Base-by-base conservation (phyloP, 1,140 invertebrate species). In the Aphaenogaster floridana region DNA sequence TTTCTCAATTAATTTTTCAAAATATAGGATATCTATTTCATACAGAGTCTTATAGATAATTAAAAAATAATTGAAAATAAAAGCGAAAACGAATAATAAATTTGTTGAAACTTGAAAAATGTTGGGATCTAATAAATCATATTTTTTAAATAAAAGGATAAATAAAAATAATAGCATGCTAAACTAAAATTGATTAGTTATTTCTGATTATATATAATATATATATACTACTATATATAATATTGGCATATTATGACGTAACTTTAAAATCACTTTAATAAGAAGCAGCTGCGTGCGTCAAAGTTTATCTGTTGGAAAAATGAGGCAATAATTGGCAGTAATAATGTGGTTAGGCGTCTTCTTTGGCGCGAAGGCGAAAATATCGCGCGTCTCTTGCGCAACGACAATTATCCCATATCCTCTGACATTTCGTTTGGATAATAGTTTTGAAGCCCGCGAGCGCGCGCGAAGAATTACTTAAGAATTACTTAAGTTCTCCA, bases 391-490 rank as follows among this genome's bases (percentile, higher is more conserved):
- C 74, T 84, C 74, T 90, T 88, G 66, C 77, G 71, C 45, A 76
- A 90, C 54, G 28, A 74, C 83, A 77, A 86, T 90, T 90, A 86
- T 86, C 69, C 39, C 66, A 74, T 81, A 72, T 90, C 81, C 81
- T 89, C 87, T 88, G 89, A 90, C 89, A 90, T 90, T 90, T 90
- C 87, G 72, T 88, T 86, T 69, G 34, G 76, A 88, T 88, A 88
- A 90, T 90, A 66, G 87, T 84, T 64, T 66, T 42, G 61, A 64
- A 74, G 42, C 74, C 48, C 59, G 81, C 71, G 71, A 74, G 61
- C 72, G 48, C 83, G 80, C 52, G 68, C 59, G 9, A 86, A 79
- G 83, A 79, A 86, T 86, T 86, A 86, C 83, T 86, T 78, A 86
- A 48, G 72, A 86, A 86, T 86, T 79, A 86, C 61, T 86, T 86